These are phyloP conservation scores for Tetrao urogallus DNA, from an alignment of 2,113 vertebrate genomes.

Conservation along the genomic window DNA sequence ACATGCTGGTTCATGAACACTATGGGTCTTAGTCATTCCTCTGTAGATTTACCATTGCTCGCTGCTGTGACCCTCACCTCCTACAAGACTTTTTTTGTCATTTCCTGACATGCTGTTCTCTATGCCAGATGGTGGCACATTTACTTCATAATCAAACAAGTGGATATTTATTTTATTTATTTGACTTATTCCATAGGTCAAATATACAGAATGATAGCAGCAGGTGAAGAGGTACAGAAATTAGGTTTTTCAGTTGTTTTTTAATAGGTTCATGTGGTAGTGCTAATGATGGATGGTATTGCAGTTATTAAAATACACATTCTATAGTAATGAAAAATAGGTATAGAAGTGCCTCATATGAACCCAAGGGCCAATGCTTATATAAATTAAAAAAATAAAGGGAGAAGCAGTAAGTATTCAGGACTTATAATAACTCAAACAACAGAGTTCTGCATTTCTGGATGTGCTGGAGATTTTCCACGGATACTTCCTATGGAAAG, in stretches of 20 bases:
- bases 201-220: not conserved
- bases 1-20: not conserved
- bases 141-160: not conserved
- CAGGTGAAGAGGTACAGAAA: conserved; percentile 7
- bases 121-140: not conserved
- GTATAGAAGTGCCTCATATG: not conserved
- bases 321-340: conserved; percentile 5
- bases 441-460: conserved; percentile 55
- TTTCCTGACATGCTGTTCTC: not conserved
- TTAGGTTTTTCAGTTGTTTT: not conserved
- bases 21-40: not conserved
- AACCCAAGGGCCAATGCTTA: not conserved
- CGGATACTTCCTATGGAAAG: conserved; percentile 67
- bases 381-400: not conserved
- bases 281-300: not conserved
- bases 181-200: not conserved
- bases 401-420: not conserved
- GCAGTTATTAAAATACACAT: not conserved
- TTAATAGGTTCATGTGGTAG: not conserved
- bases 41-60: not conserved
- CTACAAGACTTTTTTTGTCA: not conserved
- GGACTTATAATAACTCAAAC: not conserved
- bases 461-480: conserved; percentile 57
- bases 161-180: not conserved
- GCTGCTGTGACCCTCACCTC: not conserved